These are phyloP conservation scores for Syncerus caffer DNA, from an alignment of 2,797 vertebrate genomes.

Conservation along the genomic window DNA sequence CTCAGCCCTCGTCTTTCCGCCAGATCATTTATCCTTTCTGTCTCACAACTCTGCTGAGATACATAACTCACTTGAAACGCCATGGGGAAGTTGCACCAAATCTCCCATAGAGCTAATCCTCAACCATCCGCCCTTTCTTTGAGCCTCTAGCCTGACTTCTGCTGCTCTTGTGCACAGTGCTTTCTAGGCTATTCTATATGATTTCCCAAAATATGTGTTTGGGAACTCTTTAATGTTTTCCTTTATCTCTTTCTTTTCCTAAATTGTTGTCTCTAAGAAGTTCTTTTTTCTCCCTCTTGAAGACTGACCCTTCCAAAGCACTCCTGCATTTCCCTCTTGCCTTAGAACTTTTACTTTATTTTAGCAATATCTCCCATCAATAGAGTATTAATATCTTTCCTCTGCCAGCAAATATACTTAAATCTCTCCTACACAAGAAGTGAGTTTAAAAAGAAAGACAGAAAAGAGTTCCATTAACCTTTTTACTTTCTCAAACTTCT, in stretches of 20 bases:
- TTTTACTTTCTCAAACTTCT: neutral
- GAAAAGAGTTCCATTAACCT: neutral
- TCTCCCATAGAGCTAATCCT: neutral
- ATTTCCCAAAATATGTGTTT: neutral
- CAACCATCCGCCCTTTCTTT: neutral
- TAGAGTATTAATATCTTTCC: neutral
- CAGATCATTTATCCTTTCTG: neutral
- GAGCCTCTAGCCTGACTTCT: neutral
- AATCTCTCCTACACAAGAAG: neutral
- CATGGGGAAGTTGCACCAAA: neutral
- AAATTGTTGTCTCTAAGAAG: neutral
- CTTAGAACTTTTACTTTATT: neutral
- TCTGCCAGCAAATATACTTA: neutral
- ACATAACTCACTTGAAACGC: neutral
- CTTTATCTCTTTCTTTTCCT: neutral
- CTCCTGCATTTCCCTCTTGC: neutral
- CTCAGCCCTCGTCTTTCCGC: neutral
- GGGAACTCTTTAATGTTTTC: neutral
- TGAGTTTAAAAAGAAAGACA: neutral
- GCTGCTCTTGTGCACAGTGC: neutral
- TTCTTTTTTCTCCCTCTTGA: neutral
- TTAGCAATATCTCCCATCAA: neutral
- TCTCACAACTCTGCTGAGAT: neutral
- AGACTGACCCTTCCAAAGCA: neutral
- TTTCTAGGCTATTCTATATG: neutral